phyloP scores from a whole-genome alignment of 2,113 vertebrate genomes.

The Percina caprodes region DNA sequence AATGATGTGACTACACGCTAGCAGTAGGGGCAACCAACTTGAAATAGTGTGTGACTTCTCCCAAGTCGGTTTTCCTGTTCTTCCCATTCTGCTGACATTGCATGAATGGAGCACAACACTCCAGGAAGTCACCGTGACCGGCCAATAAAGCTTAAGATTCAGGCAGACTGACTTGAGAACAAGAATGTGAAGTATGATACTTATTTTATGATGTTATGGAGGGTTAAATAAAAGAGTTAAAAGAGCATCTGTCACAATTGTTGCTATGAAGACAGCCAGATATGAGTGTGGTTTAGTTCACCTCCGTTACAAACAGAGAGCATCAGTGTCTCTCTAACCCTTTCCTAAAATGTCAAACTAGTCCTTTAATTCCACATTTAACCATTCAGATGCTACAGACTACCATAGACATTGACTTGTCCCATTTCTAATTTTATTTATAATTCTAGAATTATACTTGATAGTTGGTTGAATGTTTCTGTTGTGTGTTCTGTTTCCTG shows the following conservation, averaged over 20 bases:
- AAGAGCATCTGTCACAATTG: slow-evolving; percentile 7
- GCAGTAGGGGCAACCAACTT: background rate
- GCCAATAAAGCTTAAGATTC: background rate
- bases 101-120: background rate
- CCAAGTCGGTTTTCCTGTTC: background rate
- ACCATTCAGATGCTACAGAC: background rate
- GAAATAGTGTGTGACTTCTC: background rate
- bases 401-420: background rate
- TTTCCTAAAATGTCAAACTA: background rate
- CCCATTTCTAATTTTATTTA: background rate
- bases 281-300: slow-evolving; percentile 60
- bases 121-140: background rate
- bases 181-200: background rate
- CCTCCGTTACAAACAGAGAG: slow-evolving; percentile 64
- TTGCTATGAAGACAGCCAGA: slow-evolving; percentile 48
- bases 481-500: background rate
- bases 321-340: slow-evolving; percentile 20
- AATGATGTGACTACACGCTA: background rate
- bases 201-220: slow-evolving; percentile 37
- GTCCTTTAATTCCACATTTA: background rate
- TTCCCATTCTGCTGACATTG: background rate
- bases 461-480: too few species aligned
- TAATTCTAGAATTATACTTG: background rate
- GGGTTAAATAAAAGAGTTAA: slow-evolving; percentile 37
- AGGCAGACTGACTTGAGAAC: background rate